Evolutionary conservation across 2,888 invertebrate species (phyloP), one percentile per base, ranked within the genome.

Genomic region (Prostheceraeus crozeri): DNA sequence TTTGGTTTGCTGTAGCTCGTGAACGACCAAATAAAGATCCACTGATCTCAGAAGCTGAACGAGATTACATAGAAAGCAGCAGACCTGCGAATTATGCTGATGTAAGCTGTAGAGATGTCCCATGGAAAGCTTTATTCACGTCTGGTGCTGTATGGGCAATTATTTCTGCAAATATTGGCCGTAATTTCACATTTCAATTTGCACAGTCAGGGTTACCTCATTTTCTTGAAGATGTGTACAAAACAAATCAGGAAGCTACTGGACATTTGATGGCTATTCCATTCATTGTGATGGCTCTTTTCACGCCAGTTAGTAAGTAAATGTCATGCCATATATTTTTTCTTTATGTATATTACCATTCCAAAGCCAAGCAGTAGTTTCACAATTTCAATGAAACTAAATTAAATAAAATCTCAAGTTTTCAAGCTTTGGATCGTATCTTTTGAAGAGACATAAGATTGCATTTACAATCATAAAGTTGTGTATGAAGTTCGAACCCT

Each of bases 151-250:
- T 64, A 11, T 35, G 45, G 23, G 64, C 64, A n/a, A 53, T 64
- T 30, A 45, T 64, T 3, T n/a, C 58, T n/a, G 60, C 64, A 10
- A 64, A 64, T 36, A 31, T 61, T 6, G 60, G 60, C 3, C 35
- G 58, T 16, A 57, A 64, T 36, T 64, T 60, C 35, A 60, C 58
- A 8, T 61, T 51, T 58, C 63, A 64, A 48, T 61, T 64, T 51
- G 60, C 57, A 21, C 28, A 63, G 10, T 57, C 57, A 16, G 61
- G 61, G 21, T n/a, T 64, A 10, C 63, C 63, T 19, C 46, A 31
- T 30, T 58, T 62, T 35, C 28, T 62, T 23, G 51, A 33, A 16
- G 31, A 63, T 28, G 36, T 63, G 25, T 57, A 31, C 19, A 28
- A 27, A 6, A 11, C 21, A 1, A 35, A 35, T 30, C 19, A 27